These are phyloP conservation scores for Trachelus stipa DNA, from an alignment of 2,888 invertebrate genomes.

Conservation along the genomic window DNA sequence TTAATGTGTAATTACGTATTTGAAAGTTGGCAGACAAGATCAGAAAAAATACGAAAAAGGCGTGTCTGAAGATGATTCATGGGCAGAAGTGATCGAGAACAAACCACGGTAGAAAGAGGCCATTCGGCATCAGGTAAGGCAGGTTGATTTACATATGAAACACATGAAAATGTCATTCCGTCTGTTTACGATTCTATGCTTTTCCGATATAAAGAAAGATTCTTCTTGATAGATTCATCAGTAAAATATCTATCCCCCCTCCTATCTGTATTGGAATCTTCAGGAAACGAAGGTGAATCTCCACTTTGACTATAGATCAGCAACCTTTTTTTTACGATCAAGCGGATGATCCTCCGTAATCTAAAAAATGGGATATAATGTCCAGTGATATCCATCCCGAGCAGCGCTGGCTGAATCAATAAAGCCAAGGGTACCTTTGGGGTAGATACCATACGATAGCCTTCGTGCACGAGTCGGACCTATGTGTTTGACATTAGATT, in stretches of 20 bases:
- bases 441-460: neutral
- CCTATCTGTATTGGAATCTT: neutral
- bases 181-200: neutral
- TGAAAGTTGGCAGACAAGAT: neutral
- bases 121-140: neutral
- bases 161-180: neutral
- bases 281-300: neutral
- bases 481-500: slow-evolving; percentile 17
- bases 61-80: neutral
- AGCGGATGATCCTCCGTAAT: neutral
- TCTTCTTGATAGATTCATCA: neutral
- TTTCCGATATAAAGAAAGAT: neutral
- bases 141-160: neutral
- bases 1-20: neutral
- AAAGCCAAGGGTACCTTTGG: slow-evolving; percentile 28
- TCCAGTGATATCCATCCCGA: slow-evolving; percentile 36
- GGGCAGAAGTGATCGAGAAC: neutral
- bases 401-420: slow-evolving; percentile 40
- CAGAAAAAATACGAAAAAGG: neutral
- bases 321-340: neutral
- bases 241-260: neutral
- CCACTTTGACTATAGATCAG: neutral
- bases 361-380: slow-evolving; percentile 33
- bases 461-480: neutral
- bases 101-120: neutral